Evolutionary conservation across 2,797 vertebrate genomes (phyloP).

Genomic region (Hoplostethus atlanticus): DNA sequence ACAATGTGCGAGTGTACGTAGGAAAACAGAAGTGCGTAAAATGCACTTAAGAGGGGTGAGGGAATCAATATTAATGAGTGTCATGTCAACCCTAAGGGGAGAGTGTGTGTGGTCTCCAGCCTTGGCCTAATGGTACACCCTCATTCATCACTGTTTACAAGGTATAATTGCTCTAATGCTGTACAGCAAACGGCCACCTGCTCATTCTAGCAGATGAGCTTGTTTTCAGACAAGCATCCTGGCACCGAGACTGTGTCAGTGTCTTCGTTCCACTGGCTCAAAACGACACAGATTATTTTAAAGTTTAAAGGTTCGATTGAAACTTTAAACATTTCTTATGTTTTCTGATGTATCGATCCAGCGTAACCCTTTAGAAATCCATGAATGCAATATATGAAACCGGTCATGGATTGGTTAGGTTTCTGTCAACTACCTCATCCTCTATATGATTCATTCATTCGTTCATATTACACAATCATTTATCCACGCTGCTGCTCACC

Average conservation of each 20-base stretch:
- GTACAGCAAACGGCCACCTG: constrained; percentile 63
- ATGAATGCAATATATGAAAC: neutral
- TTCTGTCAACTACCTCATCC: no score
- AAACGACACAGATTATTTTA: neutral
- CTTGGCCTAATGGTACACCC: constrained; percentile 26
- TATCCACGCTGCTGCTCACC: constrained; percentile 74
- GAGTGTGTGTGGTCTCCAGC: constrained; percentile 31
- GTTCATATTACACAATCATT: no score
- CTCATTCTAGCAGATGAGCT: constrained; percentile 56
- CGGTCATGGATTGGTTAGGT: no score
- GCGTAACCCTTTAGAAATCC: neutral
- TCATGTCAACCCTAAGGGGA: constrained; percentile 8
- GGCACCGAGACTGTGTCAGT: neutral
- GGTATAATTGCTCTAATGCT: constrained; percentile 62
- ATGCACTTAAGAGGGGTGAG: constrained; percentile 59
- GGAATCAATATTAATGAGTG: constrained; percentile 56
- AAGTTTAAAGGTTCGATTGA: neutral
- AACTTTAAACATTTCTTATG: neutral
- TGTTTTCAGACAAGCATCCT: constrained; percentile 14
- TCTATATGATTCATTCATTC: no score
- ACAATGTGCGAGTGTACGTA: neutral
- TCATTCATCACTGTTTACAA: constrained; percentile 62
- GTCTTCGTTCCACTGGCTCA: constrained; percentile 17
- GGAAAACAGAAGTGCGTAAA: constrained; percentile 16
- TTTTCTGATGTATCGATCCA: neutral